A percentile compares a stretch with the other conserved stretches of the same genome.
phyloP scores from a whole-genome alignment of 2,888 invertebrate species.

The Drosophila multiciliata region DNA sequence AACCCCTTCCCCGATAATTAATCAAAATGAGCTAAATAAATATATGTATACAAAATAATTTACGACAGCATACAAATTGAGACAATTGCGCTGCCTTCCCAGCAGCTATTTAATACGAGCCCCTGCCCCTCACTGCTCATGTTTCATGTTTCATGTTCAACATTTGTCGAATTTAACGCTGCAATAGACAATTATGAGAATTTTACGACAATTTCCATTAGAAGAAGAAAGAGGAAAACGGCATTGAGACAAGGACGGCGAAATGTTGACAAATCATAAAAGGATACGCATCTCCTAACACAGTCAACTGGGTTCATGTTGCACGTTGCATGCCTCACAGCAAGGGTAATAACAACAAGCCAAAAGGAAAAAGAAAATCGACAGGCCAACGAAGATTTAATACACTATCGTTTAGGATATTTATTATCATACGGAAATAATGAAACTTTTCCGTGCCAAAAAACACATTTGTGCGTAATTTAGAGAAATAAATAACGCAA shows the following conservation, averaged over 20 bases:
- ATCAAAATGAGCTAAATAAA: conserved; percentile 69
- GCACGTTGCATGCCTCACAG: neutral
- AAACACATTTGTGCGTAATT: neutral
- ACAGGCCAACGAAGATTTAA: neutral
- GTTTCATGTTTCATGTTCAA: conserved; percentile 22
- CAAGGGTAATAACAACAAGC: conserved; percentile 12
- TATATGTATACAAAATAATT: conserved; percentile 42
- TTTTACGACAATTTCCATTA: conserved; percentile 79
- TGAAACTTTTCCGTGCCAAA: neutral
- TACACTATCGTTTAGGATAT: neutral
- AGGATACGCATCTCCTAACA: conserved; percentile 36
- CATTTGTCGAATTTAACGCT: conserved; percentile 82
- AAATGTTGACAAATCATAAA: conserved; percentile 75
- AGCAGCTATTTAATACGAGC: conserved; percentile 36
- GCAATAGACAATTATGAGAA: conserved; percentile 82
- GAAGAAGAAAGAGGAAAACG: conserved; percentile 51
- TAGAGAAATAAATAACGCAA: neutral
- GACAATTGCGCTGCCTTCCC: conserved; percentile 50
- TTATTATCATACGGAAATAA: neutral
- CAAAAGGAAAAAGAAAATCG: neutral
- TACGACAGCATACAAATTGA: conserved; percentile 60
- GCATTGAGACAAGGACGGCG: conserved; percentile 42
- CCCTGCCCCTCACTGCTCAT: conserved; percentile 15
- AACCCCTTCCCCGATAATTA: conserved; percentile 57
- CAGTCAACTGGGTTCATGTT: conserved; percentile 25